Evolutionary conservation across 2,113 vertebrate genomes (phyloP), one percentile per base, ranked within the genome.

Genomic region (Centropristis striata): DNA sequence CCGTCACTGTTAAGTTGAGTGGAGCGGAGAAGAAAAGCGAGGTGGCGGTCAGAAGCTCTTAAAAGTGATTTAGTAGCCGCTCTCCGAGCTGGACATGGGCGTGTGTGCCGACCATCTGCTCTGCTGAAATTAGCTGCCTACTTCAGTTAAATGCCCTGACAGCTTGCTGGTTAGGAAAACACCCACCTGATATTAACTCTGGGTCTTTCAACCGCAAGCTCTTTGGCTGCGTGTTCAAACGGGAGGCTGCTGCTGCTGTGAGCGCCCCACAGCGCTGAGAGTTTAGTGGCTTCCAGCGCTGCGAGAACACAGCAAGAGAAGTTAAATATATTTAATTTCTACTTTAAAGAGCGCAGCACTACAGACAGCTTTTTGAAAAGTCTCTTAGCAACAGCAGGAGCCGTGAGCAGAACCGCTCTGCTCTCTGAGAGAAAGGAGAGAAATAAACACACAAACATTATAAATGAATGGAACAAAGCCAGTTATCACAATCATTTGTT

Each of bases 11-110:
- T 13, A 49, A 89, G 74, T 27, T 11, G 4, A 78, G 55, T n/a
- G n/a, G 65, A 55, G 41, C n/a, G n/a, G 70, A 50, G 58, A n/a
- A 67, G 32, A 55, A 70, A 58, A 66, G 79, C 21, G 6, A 71
- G 74, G 67, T 69, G 75, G 78, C 8, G 64, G 70, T 71, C 75
- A 75, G 80, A 39, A 32, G 78, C 81, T 86, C 79, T 85, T 85
- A 81, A 51, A 57, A 58, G 70, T 83, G 70, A 90, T 85, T 85
- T 78, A 80, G 47, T 41, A 16, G 23, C 61, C 54, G 37, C 68
- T 4, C n/a, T 41, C 57, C 59, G 50, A 59, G 36, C 46, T 37
- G 71, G 71, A 67, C 55, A 36, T 41, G 27, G 10, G 46, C 2
- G 66, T 53, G 50, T 46, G 41, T 41, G 44, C 5, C 1, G 42